These are phyloP conservation scores for Nannoperca obscura DNA, from an alignment of 2,797 vertebrate genomes.

Conservation along the genomic window DNA sequence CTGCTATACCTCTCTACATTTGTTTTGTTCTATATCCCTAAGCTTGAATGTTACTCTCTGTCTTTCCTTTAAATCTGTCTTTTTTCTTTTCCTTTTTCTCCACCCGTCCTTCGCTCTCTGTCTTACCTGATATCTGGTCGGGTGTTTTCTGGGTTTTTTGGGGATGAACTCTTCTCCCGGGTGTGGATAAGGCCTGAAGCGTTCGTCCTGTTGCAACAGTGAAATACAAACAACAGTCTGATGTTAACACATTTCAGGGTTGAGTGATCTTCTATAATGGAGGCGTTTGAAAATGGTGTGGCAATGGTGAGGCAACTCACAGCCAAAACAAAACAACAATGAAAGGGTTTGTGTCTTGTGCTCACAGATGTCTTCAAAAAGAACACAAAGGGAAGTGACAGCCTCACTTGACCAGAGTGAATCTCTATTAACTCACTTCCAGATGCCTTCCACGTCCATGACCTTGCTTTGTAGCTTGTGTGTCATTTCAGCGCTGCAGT, in stretches of 20 bases:
- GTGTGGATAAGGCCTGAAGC: constrained; percentile 86
- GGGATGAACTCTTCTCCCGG: constrained; percentile 88
- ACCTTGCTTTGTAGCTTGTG: constrained; percentile 44
- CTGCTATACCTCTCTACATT: not conserved
- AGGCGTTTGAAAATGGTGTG: constrained; percentile 23
- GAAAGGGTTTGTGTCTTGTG: constrained; percentile 19
- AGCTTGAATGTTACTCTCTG: constrained; percentile 1
- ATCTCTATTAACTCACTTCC: constrained; percentile 36
- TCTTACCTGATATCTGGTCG: constrained; percentile 94
- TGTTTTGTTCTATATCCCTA: constrained; percentile 18
- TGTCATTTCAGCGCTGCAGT: constrained; percentile 38
- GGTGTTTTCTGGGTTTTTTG: constrained; percentile 91
- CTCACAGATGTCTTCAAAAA: constrained; percentile 12
- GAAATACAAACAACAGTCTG: constrained; percentile 26
- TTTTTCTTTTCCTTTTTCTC: not conserved
- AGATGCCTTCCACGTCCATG: constrained; percentile 17
- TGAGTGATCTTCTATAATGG: constrained; percentile 22
- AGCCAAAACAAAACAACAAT: constrained; percentile 29
- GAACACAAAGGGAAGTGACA: constrained; percentile 10
- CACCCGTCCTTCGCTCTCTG: not conserved
- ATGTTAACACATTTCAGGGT: constrained; percentile 52
- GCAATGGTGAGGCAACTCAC: not conserved
- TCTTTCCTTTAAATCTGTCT: constrained; percentile 28
- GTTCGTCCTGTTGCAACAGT: constrained; percentile 86
- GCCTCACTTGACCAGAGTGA: constrained; percentile 19